Evolutionary conservation across 1,140 invertebrate genomes (phyloP).

Genomic region (Diploscapter pachys): DNA sequence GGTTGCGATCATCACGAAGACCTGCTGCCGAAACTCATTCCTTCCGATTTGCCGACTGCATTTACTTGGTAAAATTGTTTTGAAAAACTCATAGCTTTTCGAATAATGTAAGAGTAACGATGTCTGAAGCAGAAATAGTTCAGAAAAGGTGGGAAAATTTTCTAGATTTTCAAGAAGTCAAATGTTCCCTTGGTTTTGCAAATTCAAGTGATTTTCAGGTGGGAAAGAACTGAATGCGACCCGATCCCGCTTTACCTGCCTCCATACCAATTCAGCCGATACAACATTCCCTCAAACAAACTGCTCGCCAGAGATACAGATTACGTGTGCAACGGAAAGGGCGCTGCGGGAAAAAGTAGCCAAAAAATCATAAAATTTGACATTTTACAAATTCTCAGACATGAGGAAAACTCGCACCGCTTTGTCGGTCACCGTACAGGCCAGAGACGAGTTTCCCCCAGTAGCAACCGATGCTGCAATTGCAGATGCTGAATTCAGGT

Average conservation of each 20-base stretch:
- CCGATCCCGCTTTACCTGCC: constrained; percentile 45
- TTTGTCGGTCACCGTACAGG: constrained; percentile 49
- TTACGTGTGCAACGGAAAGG: not conserved
- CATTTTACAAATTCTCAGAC: constrained; percentile 39
- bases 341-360: not conserved
- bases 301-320: constrained; percentile 47
- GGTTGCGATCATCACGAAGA: constrained; percentile 35
- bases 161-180: too few species aligned
- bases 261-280: constrained; percentile 50
- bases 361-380: not conserved
- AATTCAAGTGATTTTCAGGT: constrained; percentile 10
- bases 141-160: too few species aligned
- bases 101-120: too few species aligned
- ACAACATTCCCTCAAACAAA: constrained; percentile 45
- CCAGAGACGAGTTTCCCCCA: constrained; percentile 45
- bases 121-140: too few species aligned
- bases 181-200: too few species aligned
- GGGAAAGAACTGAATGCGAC: constrained; percentile 33
- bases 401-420: constrained; percentile 54
- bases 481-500: constrained; percentile 45
- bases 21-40: constrained; percentile 45
- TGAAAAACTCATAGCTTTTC: not conserved
- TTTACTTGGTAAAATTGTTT: constrained; percentile 38
- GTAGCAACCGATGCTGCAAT: constrained; percentile 44
- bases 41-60: constrained; percentile 39